Evolutionary conservation across 2,888 invertebrate genomes (phyloP), one percentile per base, ranked within the genome.

Genomic region (Chalcosyrphus nemorum): DNA sequence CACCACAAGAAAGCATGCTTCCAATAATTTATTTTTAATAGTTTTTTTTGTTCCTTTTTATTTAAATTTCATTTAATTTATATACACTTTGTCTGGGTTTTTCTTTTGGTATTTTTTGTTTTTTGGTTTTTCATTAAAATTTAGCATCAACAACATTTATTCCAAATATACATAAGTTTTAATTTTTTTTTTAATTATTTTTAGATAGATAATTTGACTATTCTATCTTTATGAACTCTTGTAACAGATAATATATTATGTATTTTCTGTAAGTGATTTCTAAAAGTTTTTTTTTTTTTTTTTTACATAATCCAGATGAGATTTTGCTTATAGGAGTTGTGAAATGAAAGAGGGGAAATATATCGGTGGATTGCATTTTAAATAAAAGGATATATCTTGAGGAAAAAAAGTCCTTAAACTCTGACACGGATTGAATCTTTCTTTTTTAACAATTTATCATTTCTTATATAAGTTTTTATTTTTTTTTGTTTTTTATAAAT

Each of bases 121-220:
- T n/a, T n/a, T n/a, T n/a, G n/a, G 50, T n/a, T 59, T 68, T 65
- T 70, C 74, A 76, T 86, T 71, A 66, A 78, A 72, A 81, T 77
- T 77, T 78, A 86, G 81, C 82, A 77, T 85, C 75, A 86, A 86
- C 84, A 86, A 86, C 86, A 86, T 84, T 86, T 86, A 86, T 84
- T 78, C 78, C 75, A 86, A 74, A 82, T 80, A 84, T 80, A 86
- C 80, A 84, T 72, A 70, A 56, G 66, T 68, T 29, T 57, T 47
- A 27, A 41, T 24, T 66, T 9, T 47, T 71, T 68, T 54, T 38
- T 66, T 57, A 27, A 1, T 15, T 41, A 27, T 75, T 52, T 50
- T 43, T 27, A 54, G 9, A 32, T 38, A 32, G 70, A 66, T 47
- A 70, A 54, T 45, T 38, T 61, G 61, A 61, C 9, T 70, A 66